A percentile compares a stretch with the other conserved stretches of the same genome.
These are phyloP conservation scores for Nomada hirtipes DNA, from an alignment of 2,888 invertebrate genomes.

Conservation along the genomic window DNA sequence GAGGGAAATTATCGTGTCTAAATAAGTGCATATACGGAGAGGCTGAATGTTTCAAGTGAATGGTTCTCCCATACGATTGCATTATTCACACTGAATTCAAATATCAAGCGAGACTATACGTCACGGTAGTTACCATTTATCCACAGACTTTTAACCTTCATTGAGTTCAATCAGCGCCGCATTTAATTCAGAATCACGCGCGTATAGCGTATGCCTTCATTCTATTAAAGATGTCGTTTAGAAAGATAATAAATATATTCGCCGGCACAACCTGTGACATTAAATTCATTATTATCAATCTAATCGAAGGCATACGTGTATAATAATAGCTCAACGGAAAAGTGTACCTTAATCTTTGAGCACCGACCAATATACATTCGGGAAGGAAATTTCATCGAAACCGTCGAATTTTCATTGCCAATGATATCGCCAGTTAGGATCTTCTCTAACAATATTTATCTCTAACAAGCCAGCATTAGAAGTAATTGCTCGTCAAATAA, in stretches of 20 bases:
- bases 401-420: background rate
- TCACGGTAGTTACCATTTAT: constrained; percentile 22
- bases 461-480: background rate
- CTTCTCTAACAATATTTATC: too few species aligned
- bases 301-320: background rate
- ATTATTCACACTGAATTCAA: background rate
- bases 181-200: constrained; percentile 37
- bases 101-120: constrained; percentile 12
- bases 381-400: constrained; percentile 4
- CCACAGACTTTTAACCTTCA: constrained; percentile 46
- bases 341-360: background rate
- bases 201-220: constrained; percentile 22
- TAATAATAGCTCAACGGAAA: background rate
- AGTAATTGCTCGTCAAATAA: too few species aligned
- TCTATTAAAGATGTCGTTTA: constrained; percentile 27
- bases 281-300: background rate
- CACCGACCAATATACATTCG: too few species aligned
- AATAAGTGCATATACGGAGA: too few species aligned
- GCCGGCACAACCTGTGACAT: background rate
- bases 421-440: too few species aligned
- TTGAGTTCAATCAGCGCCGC: constrained; percentile 47
- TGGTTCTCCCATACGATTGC: background rate
- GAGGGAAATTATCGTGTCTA: too few species aligned
- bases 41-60: too few species aligned
- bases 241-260: constrained; percentile 9